A percentile compares a stretch with the other conserved stretches of the same genome.
Conservation (phyloP, 2,113 vertebrate species). For the Calyptomena viridis region DNA sequence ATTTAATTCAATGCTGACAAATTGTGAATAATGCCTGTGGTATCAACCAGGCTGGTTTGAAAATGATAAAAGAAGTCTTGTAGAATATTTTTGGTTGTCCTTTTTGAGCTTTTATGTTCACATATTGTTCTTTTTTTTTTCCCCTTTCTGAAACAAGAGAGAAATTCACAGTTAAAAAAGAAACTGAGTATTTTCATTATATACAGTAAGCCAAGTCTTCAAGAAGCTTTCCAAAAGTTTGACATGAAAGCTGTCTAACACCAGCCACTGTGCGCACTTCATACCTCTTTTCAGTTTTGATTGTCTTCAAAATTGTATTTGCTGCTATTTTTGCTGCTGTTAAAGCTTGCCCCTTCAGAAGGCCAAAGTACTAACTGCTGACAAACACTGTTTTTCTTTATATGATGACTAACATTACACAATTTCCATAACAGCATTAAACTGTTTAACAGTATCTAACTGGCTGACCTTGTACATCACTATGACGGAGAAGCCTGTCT, state of each 20-base stretch:
- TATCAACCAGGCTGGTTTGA: neutral
- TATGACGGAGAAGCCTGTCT: neutral
- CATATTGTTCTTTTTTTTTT: no score
- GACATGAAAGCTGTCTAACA: neutral
- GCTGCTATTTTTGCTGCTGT: conserved; percentile 4
- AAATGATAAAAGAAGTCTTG: neutral
- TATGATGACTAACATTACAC: neutral
- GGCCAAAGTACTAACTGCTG: neutral
- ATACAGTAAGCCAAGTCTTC: neutral
- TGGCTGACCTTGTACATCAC: neutral
- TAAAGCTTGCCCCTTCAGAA: conserved; percentile 13
- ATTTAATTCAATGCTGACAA: neutral
- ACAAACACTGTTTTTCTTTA: neutral
- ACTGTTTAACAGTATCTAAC: neutral
- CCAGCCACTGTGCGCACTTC: neutral
- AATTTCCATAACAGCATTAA: neutral
- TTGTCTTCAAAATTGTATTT: neutral
- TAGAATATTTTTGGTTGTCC: neutral
- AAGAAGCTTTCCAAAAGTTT: neutral
- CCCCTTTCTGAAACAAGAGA: neutral
- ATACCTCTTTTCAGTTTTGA: neutral
- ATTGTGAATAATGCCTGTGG: neutral
- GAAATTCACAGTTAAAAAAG: neutral
- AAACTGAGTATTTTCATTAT: neutral
- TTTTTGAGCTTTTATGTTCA: neutral